Percentiles rank a stretch among this genome's conserved stretches.
phyloP scores from a whole-genome alignment of 2,113 vertebrate genomes.

The Varanus salvator region DNA sequence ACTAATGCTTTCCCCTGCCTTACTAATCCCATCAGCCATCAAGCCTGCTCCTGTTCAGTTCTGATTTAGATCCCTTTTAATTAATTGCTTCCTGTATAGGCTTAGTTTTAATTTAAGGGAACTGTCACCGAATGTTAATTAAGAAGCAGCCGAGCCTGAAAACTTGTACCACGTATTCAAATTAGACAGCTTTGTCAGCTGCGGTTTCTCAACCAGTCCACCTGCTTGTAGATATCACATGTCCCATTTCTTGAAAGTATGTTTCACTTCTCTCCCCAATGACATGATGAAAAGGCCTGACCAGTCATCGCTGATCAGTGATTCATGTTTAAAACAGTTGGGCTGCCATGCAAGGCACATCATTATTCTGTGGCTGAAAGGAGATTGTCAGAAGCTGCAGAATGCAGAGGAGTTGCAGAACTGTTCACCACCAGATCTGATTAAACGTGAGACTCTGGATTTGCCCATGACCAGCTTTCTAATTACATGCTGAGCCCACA shows the following conservation, averaged over 20 bases:
- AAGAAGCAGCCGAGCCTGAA: conserved; percentile 46
- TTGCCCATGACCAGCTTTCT: background rate
- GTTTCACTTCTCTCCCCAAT: background rate
- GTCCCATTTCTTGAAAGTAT: background rate
- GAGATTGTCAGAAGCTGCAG: background rate
- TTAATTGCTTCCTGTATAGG: conserved; percentile 57
- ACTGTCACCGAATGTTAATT: background rate
- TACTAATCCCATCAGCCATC: conserved; percentile 53
- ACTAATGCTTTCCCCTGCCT: conserved; percentile 48
- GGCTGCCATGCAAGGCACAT: background rate
- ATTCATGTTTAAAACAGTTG: background rate
- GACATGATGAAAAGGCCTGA: background rate
- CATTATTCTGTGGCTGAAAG: background rate
- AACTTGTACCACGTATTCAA: conserved; percentile 17
- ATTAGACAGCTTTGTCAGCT: background rate
- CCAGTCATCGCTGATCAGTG: background rate
- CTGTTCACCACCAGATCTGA: no score
- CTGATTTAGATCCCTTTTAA: conserved; percentile 50
- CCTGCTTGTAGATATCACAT: background rate
- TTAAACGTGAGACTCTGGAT: background rate
- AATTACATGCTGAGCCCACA: background rate
- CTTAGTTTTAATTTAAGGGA: conserved; percentile 54
- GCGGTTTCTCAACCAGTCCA: background rate
- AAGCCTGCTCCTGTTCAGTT: conserved; percentile 49
- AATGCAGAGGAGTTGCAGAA: background rate